Evolutionary conservation across 2,888 invertebrate genomes (phyloP), one percentile per base, ranked within the genome.

Genomic region (Agonopterix alstromeriana): DNA sequence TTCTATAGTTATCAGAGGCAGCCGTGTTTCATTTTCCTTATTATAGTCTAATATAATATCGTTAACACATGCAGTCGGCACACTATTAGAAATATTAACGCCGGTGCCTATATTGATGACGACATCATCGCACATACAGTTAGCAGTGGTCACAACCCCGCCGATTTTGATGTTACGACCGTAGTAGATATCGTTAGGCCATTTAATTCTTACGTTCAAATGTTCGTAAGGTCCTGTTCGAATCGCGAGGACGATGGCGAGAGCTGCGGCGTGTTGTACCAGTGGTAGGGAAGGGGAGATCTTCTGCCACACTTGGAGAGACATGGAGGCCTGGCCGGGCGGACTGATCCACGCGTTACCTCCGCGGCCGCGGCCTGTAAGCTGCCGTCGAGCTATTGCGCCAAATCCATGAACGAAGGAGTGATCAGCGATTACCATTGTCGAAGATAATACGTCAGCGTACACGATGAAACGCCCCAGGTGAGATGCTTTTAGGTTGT

Each of bases 181-280:
- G 45, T 47, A 45, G 42, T 51, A 51, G 42, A 51, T 47, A 42
- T 51, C 51, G 36, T 51, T 51, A 1, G 51, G 51, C 51, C 51
- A 51, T 48, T 51, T 51, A 9, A 51, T 51, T 44, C 48, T 35
- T 12, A 51, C 46, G 35, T 51, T 45, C 10, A 51, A 47, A 36
- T 48, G 43, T 35, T 43, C n/a, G 27, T 51, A 48, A 4, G 38
- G 10, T 7, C 35, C 17, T 10, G 11, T 9, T 14, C 51, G 46
- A 47, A 51, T 38, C 1, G 51, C 47, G 35, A 46, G 10, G 1
- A 47, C 47, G 9, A 12, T 43, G 8, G 51, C 51, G 38, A 51
- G 47, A 35, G 51, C 51, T 8, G 48, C 27, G 1, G 42, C 43
- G 17, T 51, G 51, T 27, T 51, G 51, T 14, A 47, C 35, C 12